Base-by-base conservation (phyloP, 2,113 vertebrate genomes). In the Apodemus sylvaticus region DNA sequence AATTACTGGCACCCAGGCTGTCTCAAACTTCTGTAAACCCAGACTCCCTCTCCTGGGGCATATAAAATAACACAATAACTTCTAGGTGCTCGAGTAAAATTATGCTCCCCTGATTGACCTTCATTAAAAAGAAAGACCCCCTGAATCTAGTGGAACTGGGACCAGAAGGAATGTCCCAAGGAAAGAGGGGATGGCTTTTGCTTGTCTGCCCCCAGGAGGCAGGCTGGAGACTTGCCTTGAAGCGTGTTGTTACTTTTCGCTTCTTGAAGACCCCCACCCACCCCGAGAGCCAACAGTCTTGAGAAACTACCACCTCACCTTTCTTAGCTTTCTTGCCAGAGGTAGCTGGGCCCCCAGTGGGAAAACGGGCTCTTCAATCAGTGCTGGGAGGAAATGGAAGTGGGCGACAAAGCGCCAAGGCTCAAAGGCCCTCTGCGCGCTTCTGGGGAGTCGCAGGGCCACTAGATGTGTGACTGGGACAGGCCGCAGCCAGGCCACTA, bases 191-290 rank as follows among this genome's bases (percentile, higher is more conserved):
- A 94, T 89, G 70, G 8, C 89, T 87, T 97, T 96, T 34, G 95
- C 94, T 95, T 4, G 66, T 42, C 92, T 20, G 95, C 97, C 97
- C 97, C 97, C 96, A 90, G 92, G 96, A 98, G 97, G 96, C 96
- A 93, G 95, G 55, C 89, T 77, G 26, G 71, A 92, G 94, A 94
- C 90, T 42, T 60, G 81, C 77, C 66, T 0, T 51, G 89, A 73
- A 19, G 42, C 20, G 77, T 70, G 53, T 78, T 64, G n/a, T 76
- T 42, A 62, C 58, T 1, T 42, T 0, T 45, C n/a, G 13, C 73
- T 26, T 42, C 51, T 1, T 0, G n/a, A 81, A 12, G 70, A 55
- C 58, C 53, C 3, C 77, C 58, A 53, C 79, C 22, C 17, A 74
- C 8, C 51, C 55, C 29, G 36, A 51, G 45, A 68, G 26, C 87